Evolutionary conservation across 1,140 invertebrate species (phyloP).

Genomic region (Helicoverpa zea): DNA sequence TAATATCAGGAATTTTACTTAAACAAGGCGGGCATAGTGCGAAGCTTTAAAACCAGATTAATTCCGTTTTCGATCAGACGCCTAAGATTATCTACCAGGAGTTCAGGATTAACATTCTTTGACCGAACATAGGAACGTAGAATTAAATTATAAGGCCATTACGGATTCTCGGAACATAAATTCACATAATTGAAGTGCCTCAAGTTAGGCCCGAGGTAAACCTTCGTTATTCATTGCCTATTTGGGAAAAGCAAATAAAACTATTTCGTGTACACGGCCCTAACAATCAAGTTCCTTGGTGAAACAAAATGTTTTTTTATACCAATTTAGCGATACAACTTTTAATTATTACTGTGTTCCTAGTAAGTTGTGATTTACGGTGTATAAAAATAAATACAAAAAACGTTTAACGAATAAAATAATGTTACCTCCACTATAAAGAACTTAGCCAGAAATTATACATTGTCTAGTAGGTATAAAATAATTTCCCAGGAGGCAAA

Average conservation of each 20-base stretch:
- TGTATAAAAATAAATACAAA: no score
- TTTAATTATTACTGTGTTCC: no score
- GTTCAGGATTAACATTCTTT: conserved; percentile 9
- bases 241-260: conserved; percentile 7
- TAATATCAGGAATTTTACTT: no score
- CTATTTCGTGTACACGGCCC: neutral
- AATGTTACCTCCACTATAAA: no score
- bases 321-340: no score
- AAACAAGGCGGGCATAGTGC: neutral
- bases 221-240: conserved; percentile 7
- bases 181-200: conserved; percentile 33
- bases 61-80: conserved; percentile 7
- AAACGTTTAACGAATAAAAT: no score
- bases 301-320: no score
- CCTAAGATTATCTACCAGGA: conserved; percentile 7
- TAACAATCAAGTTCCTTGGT: no score
- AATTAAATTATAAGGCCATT: conserved; percentile 45
- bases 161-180: conserved; percentile 43
- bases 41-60: conserved; percentile 7
- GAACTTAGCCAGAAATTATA: no score
- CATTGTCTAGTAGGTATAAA: neutral
- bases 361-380: no score
- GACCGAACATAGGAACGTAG: neutral
- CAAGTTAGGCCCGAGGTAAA: neutral
- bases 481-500: conserved; percentile 12